A percentile compares a stretch with the other conserved stretches of the same genome.
phyloP scores from a whole-genome alignment of 2,797 vertebrate species.

The Apogon hyalosoma region DNA sequence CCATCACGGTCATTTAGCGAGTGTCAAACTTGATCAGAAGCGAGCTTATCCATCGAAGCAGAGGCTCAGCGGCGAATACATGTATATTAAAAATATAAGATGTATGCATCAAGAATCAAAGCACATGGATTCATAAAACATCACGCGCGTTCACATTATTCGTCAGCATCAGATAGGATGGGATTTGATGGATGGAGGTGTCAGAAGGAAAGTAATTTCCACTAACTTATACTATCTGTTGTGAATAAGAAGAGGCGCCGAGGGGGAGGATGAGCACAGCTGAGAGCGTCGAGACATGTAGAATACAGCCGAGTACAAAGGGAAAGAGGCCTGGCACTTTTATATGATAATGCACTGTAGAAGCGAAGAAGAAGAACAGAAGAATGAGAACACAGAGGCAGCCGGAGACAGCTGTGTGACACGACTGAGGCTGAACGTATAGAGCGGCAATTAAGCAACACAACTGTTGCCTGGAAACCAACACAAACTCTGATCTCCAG shows the following conservation, averaged over 20 bases:
- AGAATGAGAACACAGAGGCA: constrained; percentile 4
- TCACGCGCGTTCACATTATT: constrained; percentile 37
- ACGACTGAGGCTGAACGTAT: background rate
- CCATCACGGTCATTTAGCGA: constrained; percentile 35
- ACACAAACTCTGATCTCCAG: constrained; percentile 2
- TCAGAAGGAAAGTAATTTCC: constrained; percentile 59
- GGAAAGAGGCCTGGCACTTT: background rate
- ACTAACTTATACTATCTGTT: constrained; percentile 48
- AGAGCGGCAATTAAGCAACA: constrained; percentile 3
- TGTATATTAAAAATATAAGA: constrained; percentile 50
- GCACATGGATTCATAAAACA: constrained; percentile 44
- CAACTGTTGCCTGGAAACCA: background rate
- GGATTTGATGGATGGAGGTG: constrained; percentile 68
- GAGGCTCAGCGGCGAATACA: constrained; percentile 11
- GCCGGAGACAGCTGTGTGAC: constrained; percentile 12
- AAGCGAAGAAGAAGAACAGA: constrained; percentile 2
- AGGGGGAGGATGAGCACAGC: constrained; percentile 2
- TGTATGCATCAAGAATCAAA: constrained; percentile 15
- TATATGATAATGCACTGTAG: too few species aligned
- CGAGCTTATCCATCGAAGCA: constrained; percentile 9
- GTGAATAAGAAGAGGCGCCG: constrained; percentile 39
- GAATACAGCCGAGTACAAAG: background rate
- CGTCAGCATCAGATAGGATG: constrained; percentile 61
- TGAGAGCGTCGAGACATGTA: background rate
- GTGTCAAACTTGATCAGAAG: constrained; percentile 46